Conservation (phyloP, 1,140 invertebrate genomes). For the Drosophila chauvacae region DNA sequence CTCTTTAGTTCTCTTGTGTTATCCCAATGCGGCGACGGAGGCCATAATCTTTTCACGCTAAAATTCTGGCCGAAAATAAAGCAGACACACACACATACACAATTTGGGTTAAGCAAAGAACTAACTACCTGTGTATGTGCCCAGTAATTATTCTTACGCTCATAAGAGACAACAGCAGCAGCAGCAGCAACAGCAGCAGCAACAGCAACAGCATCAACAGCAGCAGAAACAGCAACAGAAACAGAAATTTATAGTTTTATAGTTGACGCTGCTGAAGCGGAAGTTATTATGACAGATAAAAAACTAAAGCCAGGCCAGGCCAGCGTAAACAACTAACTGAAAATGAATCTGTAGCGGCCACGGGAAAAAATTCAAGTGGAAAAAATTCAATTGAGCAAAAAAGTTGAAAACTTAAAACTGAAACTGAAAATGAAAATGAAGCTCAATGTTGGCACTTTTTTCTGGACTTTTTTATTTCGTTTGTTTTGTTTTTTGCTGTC, state of each 20-base stretch:
- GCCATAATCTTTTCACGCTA: slow-evolving; percentile 50
- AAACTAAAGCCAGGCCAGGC: slow-evolving; percentile 25
- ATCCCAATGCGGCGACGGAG: slow-evolving; percentile 11
- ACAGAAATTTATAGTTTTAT: slow-evolving; percentile 29
- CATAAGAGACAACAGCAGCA: slow-evolving; percentile 34
- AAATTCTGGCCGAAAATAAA: slow-evolving; percentile 34
- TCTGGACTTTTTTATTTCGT: slow-evolving; percentile 30
- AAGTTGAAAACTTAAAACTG: slow-evolving; percentile 6
- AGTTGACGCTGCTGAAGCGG: slow-evolving; percentile 54
- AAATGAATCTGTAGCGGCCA: slow-evolving; percentile 32
- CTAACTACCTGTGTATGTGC: neutral
- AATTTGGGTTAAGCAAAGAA: slow-evolving; percentile 56
- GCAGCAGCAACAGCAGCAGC: slow-evolving; percentile 8
- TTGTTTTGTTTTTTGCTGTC: slow-evolving; percentile 19
- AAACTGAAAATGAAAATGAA: slow-evolving; percentile 47
- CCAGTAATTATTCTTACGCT: slow-evolving; percentile 34
- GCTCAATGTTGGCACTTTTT: slow-evolving; percentile 60
- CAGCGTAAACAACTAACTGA: slow-evolving; percentile 22
- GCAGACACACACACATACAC: neutral
- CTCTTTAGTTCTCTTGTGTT: neutral
- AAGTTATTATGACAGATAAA: slow-evolving; percentile 75
- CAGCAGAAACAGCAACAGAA: slow-evolving; percentile 18
- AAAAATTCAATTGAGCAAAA: slow-evolving; percentile 17
- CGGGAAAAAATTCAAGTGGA: slow-evolving; percentile 27
- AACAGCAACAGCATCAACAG: too few relatives aligned